phyloP scores from a whole-genome alignment of 2,113 vertebrate species.

The Oreocharis arfaki region DNA sequence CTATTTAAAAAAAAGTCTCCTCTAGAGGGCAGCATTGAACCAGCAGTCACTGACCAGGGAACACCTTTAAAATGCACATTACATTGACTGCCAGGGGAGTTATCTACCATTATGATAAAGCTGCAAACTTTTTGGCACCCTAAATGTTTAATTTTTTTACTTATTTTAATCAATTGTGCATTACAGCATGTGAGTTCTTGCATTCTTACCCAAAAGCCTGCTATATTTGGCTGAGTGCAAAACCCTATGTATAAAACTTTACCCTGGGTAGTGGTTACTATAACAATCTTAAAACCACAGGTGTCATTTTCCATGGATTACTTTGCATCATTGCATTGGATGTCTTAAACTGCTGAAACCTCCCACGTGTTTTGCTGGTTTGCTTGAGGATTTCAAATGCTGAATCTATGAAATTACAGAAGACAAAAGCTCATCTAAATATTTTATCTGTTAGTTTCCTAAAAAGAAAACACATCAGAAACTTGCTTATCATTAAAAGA shows the following conservation, averaged over 20 bases:
- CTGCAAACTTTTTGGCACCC: background rate
- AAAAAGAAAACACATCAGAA: background rate
- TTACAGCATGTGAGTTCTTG: background rate
- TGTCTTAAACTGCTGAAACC: background rate
- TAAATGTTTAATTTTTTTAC: background rate
- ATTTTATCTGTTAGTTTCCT: background rate
- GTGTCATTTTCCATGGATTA: background rate
- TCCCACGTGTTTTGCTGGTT: background rate
- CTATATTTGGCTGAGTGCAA: background rate
- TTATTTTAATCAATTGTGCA: background rate
- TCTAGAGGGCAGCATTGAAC: background rate
- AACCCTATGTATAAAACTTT: background rate
- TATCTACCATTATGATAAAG: background rate
- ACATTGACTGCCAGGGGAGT: background rate
- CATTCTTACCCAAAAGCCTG: background rate
- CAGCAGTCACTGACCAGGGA: background rate
- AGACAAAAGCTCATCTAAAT: background rate
- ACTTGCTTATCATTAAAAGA: background rate
- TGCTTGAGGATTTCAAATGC: background rate
- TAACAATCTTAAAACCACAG: background rate
- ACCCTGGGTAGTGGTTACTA: background rate
- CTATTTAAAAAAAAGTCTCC: background rate
- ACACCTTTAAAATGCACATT: fast-evolving
- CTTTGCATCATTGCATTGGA: background rate
- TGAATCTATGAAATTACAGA: background rate